Conservation (phyloP, 2,888 invertebrate species). For the Steromphala cineraria region DNA sequence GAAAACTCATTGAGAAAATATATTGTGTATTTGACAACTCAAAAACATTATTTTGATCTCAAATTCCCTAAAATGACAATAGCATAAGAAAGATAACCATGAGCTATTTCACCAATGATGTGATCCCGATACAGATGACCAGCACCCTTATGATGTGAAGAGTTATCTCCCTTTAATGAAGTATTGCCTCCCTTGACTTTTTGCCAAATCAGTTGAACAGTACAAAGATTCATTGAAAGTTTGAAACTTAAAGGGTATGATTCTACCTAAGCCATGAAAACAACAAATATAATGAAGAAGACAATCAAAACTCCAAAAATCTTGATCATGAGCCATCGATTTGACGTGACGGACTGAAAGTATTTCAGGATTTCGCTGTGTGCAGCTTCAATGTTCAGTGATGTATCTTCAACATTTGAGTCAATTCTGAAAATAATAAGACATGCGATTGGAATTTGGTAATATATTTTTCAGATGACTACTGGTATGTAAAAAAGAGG, state of each 20-base stretch:
- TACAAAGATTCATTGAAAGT: neutral
- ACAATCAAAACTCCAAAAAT: slow-evolving; percentile 98
- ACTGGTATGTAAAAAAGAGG: too few relatives aligned
- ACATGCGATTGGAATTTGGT: too few relatives aligned
- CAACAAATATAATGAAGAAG: slow-evolving; percentile 98
- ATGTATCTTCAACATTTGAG: slow-evolving; percentile 95
- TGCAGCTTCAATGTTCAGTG: slow-evolving; percentile 97
- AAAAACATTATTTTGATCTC: too few relatives aligned
- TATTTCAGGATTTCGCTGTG: slow-evolving; percentile 98
- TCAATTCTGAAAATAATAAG: slow-evolving; percentile 85
- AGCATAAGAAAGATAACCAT: too few relatives aligned
- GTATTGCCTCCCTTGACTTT: neutral
- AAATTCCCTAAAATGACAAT: too few relatives aligned
- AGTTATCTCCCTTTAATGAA: neutral
- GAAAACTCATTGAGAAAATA: too few relatives aligned
- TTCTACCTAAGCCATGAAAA: slow-evolving; percentile 88
- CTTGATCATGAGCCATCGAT: slow-evolving; percentile 99
- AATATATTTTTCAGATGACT: too few relatives aligned
- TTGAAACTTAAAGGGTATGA: neutral
- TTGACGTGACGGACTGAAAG: slow-evolving; percentile 96
- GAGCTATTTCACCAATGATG: too few relatives aligned
- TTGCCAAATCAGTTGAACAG: neutral
- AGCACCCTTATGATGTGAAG: neutral
- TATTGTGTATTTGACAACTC: too few relatives aligned
- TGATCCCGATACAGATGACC: neutral